phyloP scores from a whole-genome alignment of 2,113 vertebrate genomes.

The Bagarius yarrelli region DNA sequence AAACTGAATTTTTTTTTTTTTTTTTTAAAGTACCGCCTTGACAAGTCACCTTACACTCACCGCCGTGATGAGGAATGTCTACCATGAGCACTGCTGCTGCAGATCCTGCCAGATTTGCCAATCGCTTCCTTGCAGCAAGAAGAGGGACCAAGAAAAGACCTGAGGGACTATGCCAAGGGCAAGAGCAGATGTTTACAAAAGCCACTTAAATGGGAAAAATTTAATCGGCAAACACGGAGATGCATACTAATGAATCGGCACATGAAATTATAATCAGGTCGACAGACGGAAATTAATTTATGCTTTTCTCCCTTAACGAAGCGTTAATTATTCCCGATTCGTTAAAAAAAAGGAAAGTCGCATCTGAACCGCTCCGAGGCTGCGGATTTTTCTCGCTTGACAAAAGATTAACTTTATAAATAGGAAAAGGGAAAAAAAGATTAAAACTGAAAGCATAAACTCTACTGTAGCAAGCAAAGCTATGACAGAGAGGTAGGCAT shows the following conservation, averaged over 20 bases:
- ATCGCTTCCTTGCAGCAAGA: conserved; percentile 58
- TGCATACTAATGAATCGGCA: conserved; percentile 69
- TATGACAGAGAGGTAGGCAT: conserved; percentile 47
- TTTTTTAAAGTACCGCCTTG: conserved; percentile 56
- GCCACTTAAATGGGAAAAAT: conserved; percentile 61
- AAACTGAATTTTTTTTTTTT: conserved; percentile 53
- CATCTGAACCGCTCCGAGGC: conserved; percentile 2
- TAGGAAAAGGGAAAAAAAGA: too few species aligned
- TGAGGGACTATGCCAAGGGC: conserved; percentile 69
- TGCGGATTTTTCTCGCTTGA: conserved; percentile 14
- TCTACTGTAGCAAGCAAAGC: conserved; percentile 52
- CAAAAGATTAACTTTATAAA: conserved; percentile 48
- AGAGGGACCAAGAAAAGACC: conserved; percentile 60
- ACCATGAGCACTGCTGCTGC: conserved; percentile 61
- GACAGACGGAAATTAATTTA: conserved; percentile 58
- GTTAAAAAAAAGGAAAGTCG: conserved; percentile 35
- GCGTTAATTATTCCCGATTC: conserved; percentile 39
- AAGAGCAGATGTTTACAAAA: conserved; percentile 75
- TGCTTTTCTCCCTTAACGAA: conserved; percentile 37
- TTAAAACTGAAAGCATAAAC: conserved; percentile 45
- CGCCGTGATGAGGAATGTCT: conserved; percentile 53
- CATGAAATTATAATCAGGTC: conserved; percentile 67
- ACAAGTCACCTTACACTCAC: conserved; percentile 60
- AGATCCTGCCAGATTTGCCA: conserved; percentile 72
- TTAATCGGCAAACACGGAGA: conserved; percentile 66